These are phyloP conservation scores for Meloe dianella DNA, from an alignment of 2,888 invertebrate species.

Conservation along the genomic window DNA sequence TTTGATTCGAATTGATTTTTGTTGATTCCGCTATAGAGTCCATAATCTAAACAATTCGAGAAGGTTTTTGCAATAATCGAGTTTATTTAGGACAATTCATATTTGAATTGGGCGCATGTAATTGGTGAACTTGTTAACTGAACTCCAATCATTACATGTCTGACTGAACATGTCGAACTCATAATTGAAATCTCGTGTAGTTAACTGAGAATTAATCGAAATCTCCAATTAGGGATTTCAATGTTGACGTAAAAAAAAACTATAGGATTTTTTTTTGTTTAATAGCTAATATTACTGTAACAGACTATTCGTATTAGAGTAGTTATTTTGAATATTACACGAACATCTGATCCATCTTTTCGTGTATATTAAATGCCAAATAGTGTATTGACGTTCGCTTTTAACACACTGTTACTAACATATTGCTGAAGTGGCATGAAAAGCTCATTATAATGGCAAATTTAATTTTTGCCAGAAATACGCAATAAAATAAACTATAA, in stretches of 20 bases:
- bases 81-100: too few relatives aligned
- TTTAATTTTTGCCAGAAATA: too few relatives aligned
- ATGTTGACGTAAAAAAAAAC: not conserved
- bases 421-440: too few relatives aligned
- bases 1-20: too few relatives aligned
- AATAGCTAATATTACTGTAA: not conserved
- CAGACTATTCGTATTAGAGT: not conserved
- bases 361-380: not conserved
- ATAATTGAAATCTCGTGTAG: not conserved
- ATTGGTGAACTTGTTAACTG: not conserved
- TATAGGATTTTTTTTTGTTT: too few relatives aligned
- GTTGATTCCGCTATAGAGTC: too few relatives aligned
- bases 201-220: not conserved
- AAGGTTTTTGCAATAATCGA: too few relatives aligned
- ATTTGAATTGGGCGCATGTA: too few relatives aligned
- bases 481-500: too few relatives aligned
- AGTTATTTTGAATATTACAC: too few relatives aligned
- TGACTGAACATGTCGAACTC: not conserved
- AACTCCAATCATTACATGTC: not conserved
- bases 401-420: too few relatives aligned
- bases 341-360: not conserved
- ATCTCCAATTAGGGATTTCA: not conserved
- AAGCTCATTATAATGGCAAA: not conserved
- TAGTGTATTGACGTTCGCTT: not conserved
- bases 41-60: too few relatives aligned